These are phyloP conservation scores for Brachyhypopomus occidentalis DNA, from an alignment of 2,113 vertebrate genomes.

Conservation along the genomic window DNA sequence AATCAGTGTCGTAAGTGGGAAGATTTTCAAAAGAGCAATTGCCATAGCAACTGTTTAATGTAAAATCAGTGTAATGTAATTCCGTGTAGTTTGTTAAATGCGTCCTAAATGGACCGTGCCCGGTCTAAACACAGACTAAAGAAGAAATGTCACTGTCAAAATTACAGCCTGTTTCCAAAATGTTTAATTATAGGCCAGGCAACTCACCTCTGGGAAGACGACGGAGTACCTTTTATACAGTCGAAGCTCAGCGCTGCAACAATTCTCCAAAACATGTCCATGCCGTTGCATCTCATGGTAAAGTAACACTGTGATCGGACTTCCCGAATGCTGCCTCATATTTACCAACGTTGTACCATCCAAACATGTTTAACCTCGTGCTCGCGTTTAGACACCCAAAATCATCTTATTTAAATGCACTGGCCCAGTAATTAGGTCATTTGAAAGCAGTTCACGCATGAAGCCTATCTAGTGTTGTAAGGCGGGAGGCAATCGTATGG, in stretches of 20 bases:
- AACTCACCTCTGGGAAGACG: constrained; percentile 67
- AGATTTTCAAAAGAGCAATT: constrained; percentile 18
- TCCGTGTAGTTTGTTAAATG: background rate
- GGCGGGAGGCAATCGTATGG: constrained; percentile 6
- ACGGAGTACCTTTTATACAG: constrained; percentile 72
- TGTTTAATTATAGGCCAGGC: too few relatives aligned
- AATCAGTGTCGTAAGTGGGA: background rate
- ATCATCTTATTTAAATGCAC: background rate
- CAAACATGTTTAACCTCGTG: constrained; percentile 25
- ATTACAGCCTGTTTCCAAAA: too few relatives aligned
- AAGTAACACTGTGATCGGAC: constrained; percentile 8
- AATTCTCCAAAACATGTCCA: constrained; percentile 77
- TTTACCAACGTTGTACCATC: constrained; percentile 33
- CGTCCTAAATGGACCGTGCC: background rate
- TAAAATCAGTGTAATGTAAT: background rate
- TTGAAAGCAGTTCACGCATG: constrained; percentile 32
- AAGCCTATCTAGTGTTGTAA: constrained; percentile 38
- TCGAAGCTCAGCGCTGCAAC: constrained; percentile 74
- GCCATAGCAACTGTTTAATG: constrained; percentile 34
- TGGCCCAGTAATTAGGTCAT: background rate
- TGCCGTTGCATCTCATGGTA: constrained; percentile 65
- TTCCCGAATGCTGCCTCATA: constrained; percentile 27
- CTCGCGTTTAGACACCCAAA: constrained; percentile 1
- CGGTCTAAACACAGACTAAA: background rate
- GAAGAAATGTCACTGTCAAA: too few relatives aligned